Percentiles rank a stretch among this genome's conserved stretches.
Evolutionary conservation across 2,113 vertebrate genomes (phyloP).

Genomic region (Psammodynastes pulverulentus): DNA sequence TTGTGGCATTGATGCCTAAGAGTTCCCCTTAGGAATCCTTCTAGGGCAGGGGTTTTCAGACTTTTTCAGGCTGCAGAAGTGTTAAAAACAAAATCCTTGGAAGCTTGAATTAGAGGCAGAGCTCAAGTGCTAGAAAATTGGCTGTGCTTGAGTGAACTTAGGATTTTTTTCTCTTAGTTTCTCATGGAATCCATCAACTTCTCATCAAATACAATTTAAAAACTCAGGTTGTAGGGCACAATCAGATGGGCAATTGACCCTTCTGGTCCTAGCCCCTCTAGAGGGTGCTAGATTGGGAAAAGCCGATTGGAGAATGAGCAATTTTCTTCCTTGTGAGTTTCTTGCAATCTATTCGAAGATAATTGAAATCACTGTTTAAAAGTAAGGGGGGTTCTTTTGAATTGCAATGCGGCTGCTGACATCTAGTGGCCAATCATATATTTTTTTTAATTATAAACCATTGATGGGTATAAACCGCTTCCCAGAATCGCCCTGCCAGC

Average conservation of each 20-base stretch:
- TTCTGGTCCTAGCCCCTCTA: neutral
- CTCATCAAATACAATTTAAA: neutral
- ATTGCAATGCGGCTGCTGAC: neutral
- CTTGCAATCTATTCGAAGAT: neutral
- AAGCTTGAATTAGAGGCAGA: neutral
- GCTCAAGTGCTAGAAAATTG: neutral
- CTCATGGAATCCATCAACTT: neutral
- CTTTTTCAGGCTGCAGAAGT: neutral
- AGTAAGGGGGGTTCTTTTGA: neutral
- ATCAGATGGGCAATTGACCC: neutral
- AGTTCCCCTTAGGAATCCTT: neutral
- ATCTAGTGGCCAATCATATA: neutral
- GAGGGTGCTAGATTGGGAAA: neutral
- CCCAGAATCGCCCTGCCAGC: neutral
- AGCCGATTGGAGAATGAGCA: neutral
- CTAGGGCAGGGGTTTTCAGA: neutral
- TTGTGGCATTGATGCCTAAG: neutral
- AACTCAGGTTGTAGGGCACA: neutral
- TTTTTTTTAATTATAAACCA: neutral
- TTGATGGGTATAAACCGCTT: neutral
- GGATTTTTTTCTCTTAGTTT: neutral
- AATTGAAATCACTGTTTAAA: neutral
- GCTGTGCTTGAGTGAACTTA: neutral
- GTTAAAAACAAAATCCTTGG: neutral
- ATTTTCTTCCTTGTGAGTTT: neutral